These are phyloP conservation scores for Chaenodraco wilsoni DNA, from an alignment of 2,797 vertebrate genomes.

Conservation along the genomic window DNA sequence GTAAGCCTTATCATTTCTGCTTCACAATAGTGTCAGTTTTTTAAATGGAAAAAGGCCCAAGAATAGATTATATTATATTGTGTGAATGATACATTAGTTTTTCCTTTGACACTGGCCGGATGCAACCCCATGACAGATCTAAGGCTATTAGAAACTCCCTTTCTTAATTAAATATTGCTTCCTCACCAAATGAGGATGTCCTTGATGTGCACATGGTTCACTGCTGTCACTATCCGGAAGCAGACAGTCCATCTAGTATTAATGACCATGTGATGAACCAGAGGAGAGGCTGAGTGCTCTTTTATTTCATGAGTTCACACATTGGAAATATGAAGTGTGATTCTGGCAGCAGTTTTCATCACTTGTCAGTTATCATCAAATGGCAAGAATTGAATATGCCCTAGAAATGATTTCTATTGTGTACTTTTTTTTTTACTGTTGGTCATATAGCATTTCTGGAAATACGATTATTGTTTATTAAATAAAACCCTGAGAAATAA, in stretches of 20 bases:
- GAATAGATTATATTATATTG: background rate
- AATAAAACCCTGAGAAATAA: background rate
- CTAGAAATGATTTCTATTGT: background rate
- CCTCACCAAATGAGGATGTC: background rate
- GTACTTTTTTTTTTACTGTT: background rate
- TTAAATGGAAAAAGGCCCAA: background rate
- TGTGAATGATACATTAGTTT: background rate
- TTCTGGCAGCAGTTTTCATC: conserved; percentile 9
- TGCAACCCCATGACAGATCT: background rate
- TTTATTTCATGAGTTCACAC: conserved; percentile 9
- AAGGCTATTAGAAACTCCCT: background rate
- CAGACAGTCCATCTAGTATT: conserved; percentile 55
- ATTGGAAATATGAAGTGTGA: background rate
- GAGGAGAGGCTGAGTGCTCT: conserved; percentile 17
- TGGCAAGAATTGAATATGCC: background rate
- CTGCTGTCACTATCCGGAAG: background rate
- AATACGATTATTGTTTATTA: background rate
- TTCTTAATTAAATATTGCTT: background rate
- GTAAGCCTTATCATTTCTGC: too few relatives aligned
- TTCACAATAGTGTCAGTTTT: background rate
- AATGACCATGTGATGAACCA: conserved; percentile 25
- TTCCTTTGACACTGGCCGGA: background rate
- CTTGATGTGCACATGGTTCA: conserved; percentile 1
- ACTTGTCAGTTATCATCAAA: background rate
- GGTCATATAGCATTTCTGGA: background rate